Percentiles rank a stretch among this genome's conserved stretches.
Evolutionary conservation across 1,140 invertebrate species (phyloP).

Genomic region (Mercenaria mercenaria): DNA sequence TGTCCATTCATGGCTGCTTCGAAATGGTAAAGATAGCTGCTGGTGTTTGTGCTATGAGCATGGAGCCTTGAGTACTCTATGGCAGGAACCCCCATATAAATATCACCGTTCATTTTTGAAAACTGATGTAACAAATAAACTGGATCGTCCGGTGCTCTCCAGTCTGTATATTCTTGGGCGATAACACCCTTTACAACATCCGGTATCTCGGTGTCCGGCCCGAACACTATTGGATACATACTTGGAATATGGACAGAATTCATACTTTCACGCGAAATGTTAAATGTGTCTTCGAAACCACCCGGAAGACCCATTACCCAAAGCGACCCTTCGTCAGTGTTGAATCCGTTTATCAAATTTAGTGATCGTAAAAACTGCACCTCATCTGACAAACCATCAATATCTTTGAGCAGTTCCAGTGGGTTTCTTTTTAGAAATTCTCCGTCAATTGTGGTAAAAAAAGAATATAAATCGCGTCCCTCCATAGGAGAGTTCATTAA

Average conservation of each 20-base stretch:
- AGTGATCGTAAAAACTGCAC: constrained; percentile 21
- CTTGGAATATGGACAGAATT: background rate
- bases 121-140: background rate
- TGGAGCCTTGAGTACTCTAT: background rate
- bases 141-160: background rate
- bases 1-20: background rate
- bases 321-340: constrained; percentile 15
- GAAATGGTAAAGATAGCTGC: background rate
- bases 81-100: background rate
- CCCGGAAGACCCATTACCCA: background rate
- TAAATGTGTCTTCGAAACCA: background rate
- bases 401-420: background rate
- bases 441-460: constrained; percentile 29
- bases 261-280: background rate
- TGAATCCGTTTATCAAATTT: constrained; percentile 12
- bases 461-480: no score
- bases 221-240: background rate
- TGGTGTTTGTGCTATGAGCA: background rate
- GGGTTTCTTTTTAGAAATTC: background rate
- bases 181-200: background rate
- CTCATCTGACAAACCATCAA: background rate
- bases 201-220: background rate
- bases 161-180: constrained; percentile 9
- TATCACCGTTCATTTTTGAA: background rate
- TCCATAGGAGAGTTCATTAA: background rate